Conservation (phyloP, 2,113 vertebrate species). For the Halcyon senegalensis region DNA sequence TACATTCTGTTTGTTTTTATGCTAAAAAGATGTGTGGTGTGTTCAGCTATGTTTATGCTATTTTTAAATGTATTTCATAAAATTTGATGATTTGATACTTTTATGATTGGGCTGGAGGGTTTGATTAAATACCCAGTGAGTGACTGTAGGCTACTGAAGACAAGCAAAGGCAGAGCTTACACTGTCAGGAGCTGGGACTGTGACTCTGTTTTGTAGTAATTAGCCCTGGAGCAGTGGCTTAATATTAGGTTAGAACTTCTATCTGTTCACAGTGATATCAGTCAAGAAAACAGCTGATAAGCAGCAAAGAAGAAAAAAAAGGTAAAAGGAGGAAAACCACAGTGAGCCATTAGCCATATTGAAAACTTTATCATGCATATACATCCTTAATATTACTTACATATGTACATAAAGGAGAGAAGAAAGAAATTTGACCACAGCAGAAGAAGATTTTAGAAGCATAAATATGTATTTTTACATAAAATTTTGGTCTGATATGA, state of each 20-base stretch:
- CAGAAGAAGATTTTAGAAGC: background rate
- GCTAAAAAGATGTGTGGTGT: background rate
- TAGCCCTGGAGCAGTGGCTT: background rate
- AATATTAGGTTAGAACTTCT: background rate
- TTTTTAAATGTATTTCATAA: background rate
- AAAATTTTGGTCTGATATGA: background rate
- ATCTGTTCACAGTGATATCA: background rate
- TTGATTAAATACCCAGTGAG: background rate
- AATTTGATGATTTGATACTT: background rate
- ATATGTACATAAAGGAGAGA: background rate
- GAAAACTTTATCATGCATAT: background rate
- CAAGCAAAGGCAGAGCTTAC: background rate
- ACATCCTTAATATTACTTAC: constrained; percentile 2
- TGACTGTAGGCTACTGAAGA: background rate
- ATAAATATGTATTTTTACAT: background rate
- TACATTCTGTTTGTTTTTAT: background rate
- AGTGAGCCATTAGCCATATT: background rate
- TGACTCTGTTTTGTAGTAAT: background rate
- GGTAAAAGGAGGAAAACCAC: background rate
- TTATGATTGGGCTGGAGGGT: background rate
- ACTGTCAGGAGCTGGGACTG: background rate
- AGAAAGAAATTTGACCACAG: background rate
- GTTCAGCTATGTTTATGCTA: background rate
- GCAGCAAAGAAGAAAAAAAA: background rate
- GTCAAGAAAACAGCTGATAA: background rate